phyloP scores from a whole-genome alignment of 2,888 invertebrate genomes.

The Nipponacmea schrenckii region DNA sequence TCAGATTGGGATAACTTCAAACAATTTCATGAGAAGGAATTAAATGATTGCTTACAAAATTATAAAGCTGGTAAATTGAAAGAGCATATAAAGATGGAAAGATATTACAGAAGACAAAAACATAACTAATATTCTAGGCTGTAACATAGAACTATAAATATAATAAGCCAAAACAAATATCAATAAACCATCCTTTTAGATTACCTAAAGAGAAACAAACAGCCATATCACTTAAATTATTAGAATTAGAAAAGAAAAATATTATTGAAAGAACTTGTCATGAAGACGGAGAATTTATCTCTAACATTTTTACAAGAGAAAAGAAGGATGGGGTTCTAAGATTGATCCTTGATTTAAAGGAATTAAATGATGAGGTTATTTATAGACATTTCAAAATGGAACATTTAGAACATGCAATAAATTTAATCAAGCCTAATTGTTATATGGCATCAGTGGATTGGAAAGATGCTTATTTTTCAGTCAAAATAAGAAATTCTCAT shows the following conservation, averaged over 20 bases:
- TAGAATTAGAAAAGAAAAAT: background rate
- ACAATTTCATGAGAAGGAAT: background rate
- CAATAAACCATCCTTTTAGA: background rate
- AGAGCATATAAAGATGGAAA: slow-evolving; percentile 9
- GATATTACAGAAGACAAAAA: slow-evolving; percentile 1
- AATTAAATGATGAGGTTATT: slow-evolving; percentile 24
- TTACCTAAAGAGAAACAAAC: background rate
- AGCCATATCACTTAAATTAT: background rate
- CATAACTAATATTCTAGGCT: background rate
- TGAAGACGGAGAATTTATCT: slow-evolving; percentile 2
- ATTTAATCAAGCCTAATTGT: slow-evolving; percentile 14
- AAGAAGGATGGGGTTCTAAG: slow-evolving; percentile 11
- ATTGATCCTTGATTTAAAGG: slow-evolving; percentile 17
- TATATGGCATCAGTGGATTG: slow-evolving; percentile 17
- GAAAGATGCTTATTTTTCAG: slow-evolving; percentile 21
- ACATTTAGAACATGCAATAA: slow-evolving; percentile 24
- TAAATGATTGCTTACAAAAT: background rate
- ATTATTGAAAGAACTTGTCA: slow-evolving; percentile 3
- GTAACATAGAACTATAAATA: background rate
- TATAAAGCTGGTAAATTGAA: slow-evolving; percentile 11
- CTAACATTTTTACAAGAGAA: slow-evolving; percentile 5
- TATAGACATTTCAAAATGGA: slow-evolving; percentile 36
- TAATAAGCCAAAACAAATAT: background rate
- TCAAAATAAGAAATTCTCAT: slow-evolving; percentile 7
- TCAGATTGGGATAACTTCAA: background rate